These are phyloP conservation scores for Seladonia tumulorum DNA, from an alignment of 2,888 invertebrate species.

Conservation along the genomic window DNA sequence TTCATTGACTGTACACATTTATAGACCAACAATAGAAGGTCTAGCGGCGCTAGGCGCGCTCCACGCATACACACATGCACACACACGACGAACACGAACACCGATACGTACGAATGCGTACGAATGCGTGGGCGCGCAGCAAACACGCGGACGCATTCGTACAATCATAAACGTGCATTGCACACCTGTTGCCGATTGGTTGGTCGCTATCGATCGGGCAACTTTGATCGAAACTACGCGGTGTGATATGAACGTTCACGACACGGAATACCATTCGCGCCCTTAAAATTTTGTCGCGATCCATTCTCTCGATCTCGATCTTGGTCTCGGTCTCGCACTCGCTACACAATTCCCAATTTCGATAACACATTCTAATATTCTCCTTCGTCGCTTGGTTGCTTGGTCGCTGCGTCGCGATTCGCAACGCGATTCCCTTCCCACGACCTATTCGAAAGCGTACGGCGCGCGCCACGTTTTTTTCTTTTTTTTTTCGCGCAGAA, in stretches of 20 bases:
- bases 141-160: conserved; percentile 12
- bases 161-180: not conserved
- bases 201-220: not conserved
- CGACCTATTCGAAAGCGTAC: conserved; percentile 45
- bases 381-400: not conserved
- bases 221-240: conserved; percentile 12
- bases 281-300: conserved; percentile 9
- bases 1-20: conserved; percentile 84
- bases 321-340: not conserved
- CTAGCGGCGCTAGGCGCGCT: conserved; percentile 81
- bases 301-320: conserved; percentile 14
- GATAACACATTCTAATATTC: conserved; percentile 11
- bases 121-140: conserved; percentile 4
- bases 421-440: conserved; percentile 9
- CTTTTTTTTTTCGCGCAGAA: conserved; percentile 44
- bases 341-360: conserved; percentile 12
- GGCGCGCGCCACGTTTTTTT: conserved; percentile 33
- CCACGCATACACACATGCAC: conserved; percentile 69
- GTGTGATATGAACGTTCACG: conserved; percentile 8
- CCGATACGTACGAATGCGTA: conserved; percentile 12
- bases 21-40: conserved; percentile 84
- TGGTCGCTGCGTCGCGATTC: not conserved
- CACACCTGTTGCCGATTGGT: conserved; percentile 3
- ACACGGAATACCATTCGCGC: conserved; percentile 17
- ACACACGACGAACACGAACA: conserved; percentile 11